Evolutionary conservation across 2,888 invertebrate genomes (phyloP).

Genomic region (Dicycla oo): DNA sequence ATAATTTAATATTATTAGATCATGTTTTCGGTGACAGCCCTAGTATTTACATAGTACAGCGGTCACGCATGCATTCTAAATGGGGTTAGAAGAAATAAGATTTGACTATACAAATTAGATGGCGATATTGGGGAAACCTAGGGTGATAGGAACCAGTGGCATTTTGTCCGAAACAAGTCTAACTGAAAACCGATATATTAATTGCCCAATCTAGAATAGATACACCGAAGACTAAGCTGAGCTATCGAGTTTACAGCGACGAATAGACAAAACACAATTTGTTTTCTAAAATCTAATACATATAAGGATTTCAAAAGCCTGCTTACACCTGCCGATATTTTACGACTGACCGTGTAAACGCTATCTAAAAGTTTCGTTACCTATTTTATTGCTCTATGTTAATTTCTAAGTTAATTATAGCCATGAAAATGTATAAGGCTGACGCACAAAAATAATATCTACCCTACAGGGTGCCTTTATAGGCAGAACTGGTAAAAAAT

Average conservation of each 20-base stretch:
- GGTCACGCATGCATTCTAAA: slow-evolving; percentile 33
- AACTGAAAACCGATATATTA: neutral
- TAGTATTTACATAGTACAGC: slow-evolving; percentile 43
- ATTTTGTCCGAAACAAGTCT: neutral
- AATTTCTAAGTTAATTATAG: slow-evolving; percentile 90
- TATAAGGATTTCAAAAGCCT: slow-evolving; percentile 42
- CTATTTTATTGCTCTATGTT: slow-evolving; percentile 89
- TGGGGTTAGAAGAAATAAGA: neutral
- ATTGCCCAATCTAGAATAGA: neutral
- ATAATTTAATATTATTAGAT: slow-evolving; percentile 52
- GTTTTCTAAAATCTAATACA: slow-evolving; percentile 16
- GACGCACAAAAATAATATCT: slow-evolving; percentile 85
- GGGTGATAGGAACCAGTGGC: fast-evolving
- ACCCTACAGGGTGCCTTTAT: slow-evolving; percentile 83
- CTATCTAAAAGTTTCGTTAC: slow-evolving; percentile 89
- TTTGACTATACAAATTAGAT: neutral
- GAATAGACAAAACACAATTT: neutral
- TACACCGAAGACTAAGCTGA: neutral
- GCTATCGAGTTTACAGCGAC: no score
- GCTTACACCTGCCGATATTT: slow-evolving; percentile 83
- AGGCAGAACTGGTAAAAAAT: slow-evolving; percentile 78
- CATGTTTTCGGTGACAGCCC: slow-evolving; percentile 36
- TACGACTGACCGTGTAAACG: slow-evolving; percentile 84
- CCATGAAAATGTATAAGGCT: slow-evolving; percentile 89
- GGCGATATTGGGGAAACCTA: neutral